Evolutionary conservation across 2,113 vertebrate species (phyloP).

Genomic region (Gopherus evgoodei): DNA sequence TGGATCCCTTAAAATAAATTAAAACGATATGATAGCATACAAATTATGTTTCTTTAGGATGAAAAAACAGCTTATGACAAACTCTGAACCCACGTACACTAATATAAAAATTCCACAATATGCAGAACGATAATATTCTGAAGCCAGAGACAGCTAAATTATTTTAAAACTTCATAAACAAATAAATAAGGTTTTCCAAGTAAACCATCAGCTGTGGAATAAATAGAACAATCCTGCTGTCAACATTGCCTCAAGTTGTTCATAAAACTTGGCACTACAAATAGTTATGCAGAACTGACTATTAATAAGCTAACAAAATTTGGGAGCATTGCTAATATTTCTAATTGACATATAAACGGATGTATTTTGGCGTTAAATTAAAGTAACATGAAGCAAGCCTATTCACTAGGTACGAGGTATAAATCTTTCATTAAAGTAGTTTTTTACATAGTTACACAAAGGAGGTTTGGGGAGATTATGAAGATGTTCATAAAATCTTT

Average conservation of each 20-base stretch:
- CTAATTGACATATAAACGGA: not conserved
- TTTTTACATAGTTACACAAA: not conserved
- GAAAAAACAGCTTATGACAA: fast-evolving
- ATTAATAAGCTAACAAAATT: not conserved
- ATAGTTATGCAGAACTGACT: not conserved
- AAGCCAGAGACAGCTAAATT: not conserved
- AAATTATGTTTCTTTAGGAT: not conserved
- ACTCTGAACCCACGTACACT: not conserved
- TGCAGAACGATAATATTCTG: not conserved
- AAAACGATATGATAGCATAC: not conserved
- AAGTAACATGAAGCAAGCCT: not conserved
- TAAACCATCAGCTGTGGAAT: not conserved
- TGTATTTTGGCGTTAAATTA: not conserved
- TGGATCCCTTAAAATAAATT: conserved; percentile 83
- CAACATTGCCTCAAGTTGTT: not conserved
- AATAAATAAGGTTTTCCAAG: not conserved
- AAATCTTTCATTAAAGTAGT: not conserved
- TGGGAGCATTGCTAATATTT: not conserved
- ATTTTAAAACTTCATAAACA: not conserved
- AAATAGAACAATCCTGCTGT: not conserved
- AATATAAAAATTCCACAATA: not conserved
- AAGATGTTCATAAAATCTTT: not conserved
- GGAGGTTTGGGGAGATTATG: not conserved
- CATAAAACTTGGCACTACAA: fast-evolving
- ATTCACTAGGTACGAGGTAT: not conserved